These are phyloP conservation scores for Gouania willdenowi DNA, from an alignment of 2,797 vertebrate genomes.

Conservation along the genomic window DNA sequence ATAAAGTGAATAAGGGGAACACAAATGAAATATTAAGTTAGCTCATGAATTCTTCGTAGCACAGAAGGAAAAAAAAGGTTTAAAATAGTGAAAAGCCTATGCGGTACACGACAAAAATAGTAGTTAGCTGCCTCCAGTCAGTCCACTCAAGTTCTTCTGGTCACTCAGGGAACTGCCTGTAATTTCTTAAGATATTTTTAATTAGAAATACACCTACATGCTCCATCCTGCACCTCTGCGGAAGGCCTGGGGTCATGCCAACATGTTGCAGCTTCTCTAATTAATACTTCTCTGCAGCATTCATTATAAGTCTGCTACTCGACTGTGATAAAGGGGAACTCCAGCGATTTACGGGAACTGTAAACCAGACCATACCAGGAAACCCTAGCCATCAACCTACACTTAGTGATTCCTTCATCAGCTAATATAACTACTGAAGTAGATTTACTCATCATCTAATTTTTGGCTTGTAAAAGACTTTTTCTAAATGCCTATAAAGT, in stretches of 20 bases:
- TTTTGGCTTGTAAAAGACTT: constrained; percentile 33
- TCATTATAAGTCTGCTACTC: constrained; percentile 47
- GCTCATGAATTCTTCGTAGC: too few species aligned
- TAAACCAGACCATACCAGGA: constrained; percentile 71
- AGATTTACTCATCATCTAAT: constrained; percentile 48
- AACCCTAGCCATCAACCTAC: constrained; percentile 62
- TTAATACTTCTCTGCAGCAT: constrained; percentile 62
- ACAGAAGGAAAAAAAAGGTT: too few species aligned
- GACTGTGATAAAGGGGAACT: constrained; percentile 45
- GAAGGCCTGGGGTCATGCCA: constrained; percentile 36
- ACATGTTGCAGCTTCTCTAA: constrained; percentile 57
- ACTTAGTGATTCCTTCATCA: constrained; percentile 56
- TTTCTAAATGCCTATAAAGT: constrained; percentile 33
- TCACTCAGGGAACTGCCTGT: too few species aligned
- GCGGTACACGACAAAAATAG: too few species aligned
- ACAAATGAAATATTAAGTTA: too few species aligned
- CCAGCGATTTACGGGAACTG: constrained; percentile 67
- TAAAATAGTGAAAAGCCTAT: too few species aligned
- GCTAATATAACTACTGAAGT: constrained; percentile 53
- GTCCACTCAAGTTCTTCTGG: too few species aligned
- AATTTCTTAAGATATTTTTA: too few species aligned
- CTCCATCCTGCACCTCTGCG: too few species aligned
- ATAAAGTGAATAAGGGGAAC: too few species aligned
- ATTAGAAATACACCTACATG: too few species aligned
- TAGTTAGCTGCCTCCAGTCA: too few species aligned